These are phyloP conservation scores for Piliocolobus tephrosceles DNA, from an alignment of 2,113 vertebrate genomes.

Conservation along the genomic window DNA sequence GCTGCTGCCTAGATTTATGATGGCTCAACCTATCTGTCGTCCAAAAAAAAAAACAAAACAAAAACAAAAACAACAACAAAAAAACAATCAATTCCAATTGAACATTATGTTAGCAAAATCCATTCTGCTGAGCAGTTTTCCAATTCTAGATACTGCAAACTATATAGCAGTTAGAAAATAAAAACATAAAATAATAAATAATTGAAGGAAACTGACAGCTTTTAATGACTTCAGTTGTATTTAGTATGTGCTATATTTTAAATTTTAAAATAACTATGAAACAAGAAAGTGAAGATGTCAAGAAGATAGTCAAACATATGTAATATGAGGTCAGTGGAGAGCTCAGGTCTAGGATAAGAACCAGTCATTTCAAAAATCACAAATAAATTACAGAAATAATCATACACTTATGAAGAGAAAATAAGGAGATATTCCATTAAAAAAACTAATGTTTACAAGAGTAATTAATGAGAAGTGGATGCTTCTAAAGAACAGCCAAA, in stretches of 20 bases:
- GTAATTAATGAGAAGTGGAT: neutral
- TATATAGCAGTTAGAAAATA: neutral
- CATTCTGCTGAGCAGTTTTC: neutral
- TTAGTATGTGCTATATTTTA: neutral
- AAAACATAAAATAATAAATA: neutral
- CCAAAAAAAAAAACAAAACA: neutral
- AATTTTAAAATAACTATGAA: constrained; percentile 25
- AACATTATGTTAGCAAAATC: neutral
- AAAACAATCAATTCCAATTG: neutral
- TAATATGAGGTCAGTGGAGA: neutral
- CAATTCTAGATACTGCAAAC: neutral
- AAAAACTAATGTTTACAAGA: neutral
- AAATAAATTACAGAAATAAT: neutral
- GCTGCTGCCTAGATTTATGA: too few relatives aligned
- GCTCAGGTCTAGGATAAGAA: neutral
- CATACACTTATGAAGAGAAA: neutral
- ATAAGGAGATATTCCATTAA: neutral
- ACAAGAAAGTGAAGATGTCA: neutral
- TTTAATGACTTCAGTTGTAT: neutral
- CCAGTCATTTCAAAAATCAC: neutral
- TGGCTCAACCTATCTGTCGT: neutral
- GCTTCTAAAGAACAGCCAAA: neutral
- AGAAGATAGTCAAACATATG: neutral
- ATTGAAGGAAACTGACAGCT: neutral
- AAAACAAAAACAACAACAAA: neutral